Evolutionary conservation across 2,888 invertebrate species (phyloP).

Genomic region (Nephrotoma guestfalica): DNA sequence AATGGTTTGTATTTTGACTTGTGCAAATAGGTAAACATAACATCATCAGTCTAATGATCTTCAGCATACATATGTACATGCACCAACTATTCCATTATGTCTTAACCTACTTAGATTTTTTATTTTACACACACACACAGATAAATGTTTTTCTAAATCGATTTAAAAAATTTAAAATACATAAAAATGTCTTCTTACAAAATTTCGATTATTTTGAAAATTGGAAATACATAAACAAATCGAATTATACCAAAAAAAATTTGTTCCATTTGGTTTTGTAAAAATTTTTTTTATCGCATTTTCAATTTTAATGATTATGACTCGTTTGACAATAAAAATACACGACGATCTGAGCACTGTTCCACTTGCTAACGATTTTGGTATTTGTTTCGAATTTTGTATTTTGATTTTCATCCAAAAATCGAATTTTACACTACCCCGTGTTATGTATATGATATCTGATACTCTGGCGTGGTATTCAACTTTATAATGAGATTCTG

Average conservation of each 20-base stretch:
- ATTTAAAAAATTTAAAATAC: not conserved
- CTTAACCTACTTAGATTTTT: not conserved
- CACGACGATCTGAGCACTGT: not conserved
- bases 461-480: not conserved
- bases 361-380: not conserved
- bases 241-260: not conserved
- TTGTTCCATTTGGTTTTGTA: not conserved
- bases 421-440: not conserved
- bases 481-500: not conserved
- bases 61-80: not conserved
- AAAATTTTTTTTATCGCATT: not conserved
- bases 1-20: not conserved
- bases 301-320: not conserved
- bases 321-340: not conserved
- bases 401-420: not conserved
- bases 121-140: not conserved
- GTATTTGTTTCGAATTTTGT: not conserved
- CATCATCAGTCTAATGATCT: not conserved
- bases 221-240: not conserved
- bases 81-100: not conserved
- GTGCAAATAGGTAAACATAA: not conserved
- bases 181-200: not conserved
- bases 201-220: not conserved
- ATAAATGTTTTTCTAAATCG: not conserved
- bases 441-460: not conserved